These are phyloP conservation scores for Sardina pilchardus DNA, from an alignment of 2,113 vertebrate species.

Conservation along the genomic window DNA sequence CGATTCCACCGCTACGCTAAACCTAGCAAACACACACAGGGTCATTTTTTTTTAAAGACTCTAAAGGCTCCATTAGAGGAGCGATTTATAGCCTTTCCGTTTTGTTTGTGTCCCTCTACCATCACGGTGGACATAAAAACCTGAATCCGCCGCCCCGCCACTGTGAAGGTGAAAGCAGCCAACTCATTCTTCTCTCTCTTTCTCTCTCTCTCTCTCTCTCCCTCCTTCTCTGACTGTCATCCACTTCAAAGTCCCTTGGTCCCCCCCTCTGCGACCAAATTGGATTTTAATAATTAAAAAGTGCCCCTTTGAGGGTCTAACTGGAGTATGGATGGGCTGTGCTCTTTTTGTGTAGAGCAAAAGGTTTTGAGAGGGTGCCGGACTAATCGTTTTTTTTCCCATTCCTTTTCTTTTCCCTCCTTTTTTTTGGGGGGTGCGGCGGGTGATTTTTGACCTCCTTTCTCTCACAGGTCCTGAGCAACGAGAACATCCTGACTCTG, in stretches of 20 bases:
- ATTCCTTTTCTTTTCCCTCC: neutral
- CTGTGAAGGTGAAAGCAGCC: neutral
- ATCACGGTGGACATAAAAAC: slow-evolving; percentile 5
- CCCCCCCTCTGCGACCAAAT: slow-evolving; percentile 62
- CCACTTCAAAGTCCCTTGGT: slow-evolving; percentile 44
- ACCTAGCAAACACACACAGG: neutral
- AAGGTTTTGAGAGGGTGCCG: neutral
- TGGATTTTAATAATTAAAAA: slow-evolving; percentile 81
- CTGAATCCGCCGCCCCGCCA: neutral
- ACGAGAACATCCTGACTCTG: slow-evolving; percentile 90
- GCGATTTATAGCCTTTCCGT: slow-evolving; percentile 8
- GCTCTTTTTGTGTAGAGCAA: slow-evolving; percentile 19
- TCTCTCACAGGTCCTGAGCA: slow-evolving; percentile 87
- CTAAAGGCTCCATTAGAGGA: slow-evolving; percentile 4
- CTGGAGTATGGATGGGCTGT: slow-evolving; percentile 39
- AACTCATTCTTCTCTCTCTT: neutral
- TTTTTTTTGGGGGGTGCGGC: neutral
- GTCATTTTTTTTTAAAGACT: neutral
- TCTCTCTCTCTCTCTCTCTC: neutral
- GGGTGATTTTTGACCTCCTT: slow-evolving; percentile 26
- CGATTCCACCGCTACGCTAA: neutral
- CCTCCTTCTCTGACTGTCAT: slow-evolving; percentile 48
- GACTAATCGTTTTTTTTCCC: neutral
- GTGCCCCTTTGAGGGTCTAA: slow-evolving; percentile 64
- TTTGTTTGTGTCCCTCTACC: slow-evolving; percentile 1